These are phyloP conservation scores for Timandra comae DNA, from an alignment of 2,888 invertebrate genomes.

Conservation along the genomic window DNA sequence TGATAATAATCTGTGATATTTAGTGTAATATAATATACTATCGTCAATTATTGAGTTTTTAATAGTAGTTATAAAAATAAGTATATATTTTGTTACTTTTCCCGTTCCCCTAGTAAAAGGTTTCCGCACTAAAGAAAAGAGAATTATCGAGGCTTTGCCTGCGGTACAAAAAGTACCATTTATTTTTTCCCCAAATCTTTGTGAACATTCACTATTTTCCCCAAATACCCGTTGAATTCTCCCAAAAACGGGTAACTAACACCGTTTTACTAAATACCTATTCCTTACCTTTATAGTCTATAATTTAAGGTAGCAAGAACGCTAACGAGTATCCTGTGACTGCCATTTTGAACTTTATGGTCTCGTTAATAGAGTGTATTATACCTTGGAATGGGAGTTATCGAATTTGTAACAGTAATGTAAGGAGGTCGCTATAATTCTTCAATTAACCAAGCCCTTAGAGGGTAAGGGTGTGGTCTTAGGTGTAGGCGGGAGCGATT, in stretches of 20 bases:
- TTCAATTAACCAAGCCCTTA: conserved; percentile 50
- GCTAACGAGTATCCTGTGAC: conserved; percentile 4
- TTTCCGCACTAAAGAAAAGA: too few species aligned
- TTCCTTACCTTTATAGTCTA: conserved; percentile 2
- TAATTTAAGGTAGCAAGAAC: conserved; percentile 3
- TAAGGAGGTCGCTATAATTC: conserved; percentile 54
- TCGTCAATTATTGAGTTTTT: too few species aligned
- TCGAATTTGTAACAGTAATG: conserved; percentile 36
- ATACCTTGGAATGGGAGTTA: conserved; percentile 25
- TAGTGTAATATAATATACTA: too few species aligned
- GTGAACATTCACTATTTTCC: too few species aligned
- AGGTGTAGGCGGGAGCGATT: conserved; percentile 17
- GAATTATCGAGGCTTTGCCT: too few species aligned
- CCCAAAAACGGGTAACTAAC: background rate
- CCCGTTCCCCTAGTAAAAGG: too few species aligned
- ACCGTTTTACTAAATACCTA: conserved; percentile 5
- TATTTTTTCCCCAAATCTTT: too few species aligned
- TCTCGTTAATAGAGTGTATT: conserved; percentile 23
- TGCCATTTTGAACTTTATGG: conserved; percentile 14
- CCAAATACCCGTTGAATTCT: too few species aligned
- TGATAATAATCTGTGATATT: too few species aligned
- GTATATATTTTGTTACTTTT: too few species aligned
- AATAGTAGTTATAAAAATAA: too few species aligned
- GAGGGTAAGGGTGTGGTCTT: conserved; percentile 17
- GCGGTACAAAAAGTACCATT: too few species aligned